These are phyloP conservation scores for Pandion haliaetus DNA, from an alignment of 2,113 vertebrate species.

Conservation along the genomic window DNA sequence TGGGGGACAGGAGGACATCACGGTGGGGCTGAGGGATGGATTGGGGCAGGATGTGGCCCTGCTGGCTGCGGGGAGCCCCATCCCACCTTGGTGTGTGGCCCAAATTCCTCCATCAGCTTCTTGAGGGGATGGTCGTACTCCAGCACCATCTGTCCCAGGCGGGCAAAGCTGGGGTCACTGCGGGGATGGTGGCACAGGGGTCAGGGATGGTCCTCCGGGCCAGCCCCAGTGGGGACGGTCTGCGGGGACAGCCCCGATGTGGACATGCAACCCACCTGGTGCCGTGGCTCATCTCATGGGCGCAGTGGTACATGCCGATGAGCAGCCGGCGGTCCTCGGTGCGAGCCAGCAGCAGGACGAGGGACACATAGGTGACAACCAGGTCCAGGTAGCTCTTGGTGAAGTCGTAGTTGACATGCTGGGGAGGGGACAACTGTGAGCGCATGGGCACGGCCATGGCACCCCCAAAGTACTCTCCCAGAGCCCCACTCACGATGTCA, in stretches of 20 bases:
- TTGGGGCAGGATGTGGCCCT: fast-evolving
- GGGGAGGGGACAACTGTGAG: background rate
- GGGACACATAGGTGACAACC: conserved; percentile 87
- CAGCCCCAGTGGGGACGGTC: background rate
- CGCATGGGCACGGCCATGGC: fast-evolving
- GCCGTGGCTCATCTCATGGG: conserved; percentile 90
- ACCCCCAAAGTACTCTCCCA: too few relatives aligned
- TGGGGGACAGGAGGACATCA: conserved; percentile 17
- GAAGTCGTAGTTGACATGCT: conserved; percentile 89
- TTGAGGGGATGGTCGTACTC: conserved; percentile 92
- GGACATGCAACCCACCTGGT: conserved; percentile 66
- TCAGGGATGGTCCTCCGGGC: fast-evolving
- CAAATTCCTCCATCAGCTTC: conserved; percentile 92
- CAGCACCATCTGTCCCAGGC: conserved; percentile 89
- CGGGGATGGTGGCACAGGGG: fast-evolving
- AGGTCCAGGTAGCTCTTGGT: conserved; percentile 92
- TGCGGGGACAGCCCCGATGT: fast-evolving
- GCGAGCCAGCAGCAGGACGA: conserved; percentile 87
- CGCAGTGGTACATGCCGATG: conserved; percentile 89
- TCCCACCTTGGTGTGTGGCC: conserved; percentile 88
- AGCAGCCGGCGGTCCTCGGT: conserved; percentile 88
- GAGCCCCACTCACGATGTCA: conserved; percentile 83
- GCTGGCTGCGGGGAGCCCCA: fast-evolving
- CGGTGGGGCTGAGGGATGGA: fast-evolving
- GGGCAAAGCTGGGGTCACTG: conserved; percentile 87